Evolutionary conservation across 2,888 invertebrate genomes (phyloP), one percentile per base, ranked within the genome.

Genomic region (Labia minor): DNA sequence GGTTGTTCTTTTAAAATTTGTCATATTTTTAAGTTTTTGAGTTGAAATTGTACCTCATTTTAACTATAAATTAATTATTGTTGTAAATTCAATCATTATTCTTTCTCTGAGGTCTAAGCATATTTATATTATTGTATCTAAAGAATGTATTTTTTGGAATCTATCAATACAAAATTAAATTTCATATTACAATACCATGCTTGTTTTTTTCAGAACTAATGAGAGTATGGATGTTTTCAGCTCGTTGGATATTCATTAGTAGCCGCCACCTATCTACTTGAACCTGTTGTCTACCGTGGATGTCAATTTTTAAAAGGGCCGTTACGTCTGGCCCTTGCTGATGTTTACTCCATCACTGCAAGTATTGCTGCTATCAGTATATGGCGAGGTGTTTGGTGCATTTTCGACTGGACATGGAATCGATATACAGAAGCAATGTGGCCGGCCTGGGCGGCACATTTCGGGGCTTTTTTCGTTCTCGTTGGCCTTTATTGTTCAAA

Each of bases 361-460:
- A 88, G 91, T 75, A 76, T 88, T 70, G 91, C 90, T 14, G 91
- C 91, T 0, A 88, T 93, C 66, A 92, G 92, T 76, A 89, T 92
- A 11, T 93, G 93, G 93, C 82, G 93, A 63, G 92, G 92, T 14
- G 83, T 92, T 67, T 93, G 93, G 92, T 87, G 86, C 70, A 77
- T 89, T 67, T 80, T 92, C 20, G 90, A 93, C 77, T 49, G 49
- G 49, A 49, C 49, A 8, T 49, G 49, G 49, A 49, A 3, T 4
- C 3, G 4, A 14, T 49, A 49, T 16, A 49, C 49, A 49, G 16
- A 11, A 10, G 3, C 49, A 2, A n/a, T 49, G n/a, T 49, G 49
- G 49, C 49, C 49, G 4, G 49, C 49, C 3, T 49, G 49, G 49
- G 49, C 49, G 16, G 49, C n/a, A 2, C 49, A 49, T 16, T 49